A percentile compares a stretch with the other conserved stretches of the same genome.
Conservation (phyloP, 2,113 vertebrate genomes). For the Girardinichthys multiradiatus region DNA sequence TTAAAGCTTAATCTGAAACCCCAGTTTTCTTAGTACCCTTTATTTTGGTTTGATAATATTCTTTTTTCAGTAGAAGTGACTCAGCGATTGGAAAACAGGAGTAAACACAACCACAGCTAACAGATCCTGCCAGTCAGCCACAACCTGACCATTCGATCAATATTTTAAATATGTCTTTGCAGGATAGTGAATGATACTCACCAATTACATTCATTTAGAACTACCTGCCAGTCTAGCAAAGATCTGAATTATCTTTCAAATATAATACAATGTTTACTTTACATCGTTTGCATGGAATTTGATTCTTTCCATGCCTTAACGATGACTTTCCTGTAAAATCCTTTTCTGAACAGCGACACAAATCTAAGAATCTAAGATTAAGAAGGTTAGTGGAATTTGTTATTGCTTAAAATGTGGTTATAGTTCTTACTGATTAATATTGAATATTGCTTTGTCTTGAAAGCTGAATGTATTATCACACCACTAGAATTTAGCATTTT, state of each 20-base stretch:
- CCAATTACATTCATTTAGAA: not conserved
- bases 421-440: not conserved
- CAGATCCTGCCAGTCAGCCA: conserved; percentile 90
- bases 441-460: not conserved
- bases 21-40: not conserved
- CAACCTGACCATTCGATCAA: conserved; percentile 90
- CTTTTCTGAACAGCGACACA: not conserved
- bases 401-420: not conserved
- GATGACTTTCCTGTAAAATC: too few species aligned
- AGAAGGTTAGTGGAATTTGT: not conserved
- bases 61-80: conserved; percentile 86
- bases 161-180: conserved; percentile 92
- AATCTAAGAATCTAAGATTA: not conserved
- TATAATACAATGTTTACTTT: too few species aligned
- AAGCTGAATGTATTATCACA: not conserved
- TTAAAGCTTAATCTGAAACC: conserved; percentile 2
- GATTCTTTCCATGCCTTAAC: too few species aligned
- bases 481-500: not conserved
- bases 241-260: too few species aligned
- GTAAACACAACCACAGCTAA: conserved; percentile 81
- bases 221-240: too few species aligned
- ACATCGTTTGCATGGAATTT: too few species aligned
- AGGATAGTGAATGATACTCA: conserved; percentile 64
- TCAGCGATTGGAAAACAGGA: conserved; percentile 60
- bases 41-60: conserved; percentile 31